phyloP scores from a whole-genome alignment of 37 sponge, comb jelly and placozoan species.

The Chondrilla cf. caribensis region DNA sequence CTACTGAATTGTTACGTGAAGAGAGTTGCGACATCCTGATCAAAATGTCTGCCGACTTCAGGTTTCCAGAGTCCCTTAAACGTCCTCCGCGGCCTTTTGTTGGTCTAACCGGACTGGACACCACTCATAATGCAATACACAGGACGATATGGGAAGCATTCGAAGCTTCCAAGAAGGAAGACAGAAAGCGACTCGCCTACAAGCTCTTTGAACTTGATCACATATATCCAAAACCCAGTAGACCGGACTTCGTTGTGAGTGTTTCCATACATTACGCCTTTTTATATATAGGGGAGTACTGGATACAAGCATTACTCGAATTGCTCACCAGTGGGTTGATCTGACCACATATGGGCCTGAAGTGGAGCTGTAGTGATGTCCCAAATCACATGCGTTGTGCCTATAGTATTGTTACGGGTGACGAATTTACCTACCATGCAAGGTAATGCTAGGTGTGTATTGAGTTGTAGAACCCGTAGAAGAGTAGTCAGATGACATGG shows the following conservation, averaged over 20 bases:
- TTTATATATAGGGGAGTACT: background rate
- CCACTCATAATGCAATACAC: slow-evolving; percentile 81
- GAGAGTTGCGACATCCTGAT: background rate
- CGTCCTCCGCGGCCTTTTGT: slow-evolving; percentile 54
- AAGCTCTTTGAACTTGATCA: slow-evolving; percentile 49
- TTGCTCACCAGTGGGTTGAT: background rate
- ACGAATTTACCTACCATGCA: too few species aligned
- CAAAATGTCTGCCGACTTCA: slow-evolving; percentile 39
- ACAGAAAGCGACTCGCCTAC: slow-evolving; percentile 48
- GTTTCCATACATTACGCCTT: background rate
- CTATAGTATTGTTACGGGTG: too few species aligned
- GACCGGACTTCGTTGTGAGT: background rate
- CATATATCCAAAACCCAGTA: slow-evolving; percentile 42
- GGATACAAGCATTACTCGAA: background rate
- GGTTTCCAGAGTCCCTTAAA: slow-evolving; percentile 69
- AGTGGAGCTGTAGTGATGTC: too few species aligned
- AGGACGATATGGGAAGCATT: slow-evolving; percentile 83
- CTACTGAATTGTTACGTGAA: too few species aligned
- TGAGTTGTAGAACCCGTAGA: too few species aligned
- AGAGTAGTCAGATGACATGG: too few species aligned
- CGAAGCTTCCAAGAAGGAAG: slow-evolving; percentile 45
- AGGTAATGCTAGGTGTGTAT: too few species aligned
- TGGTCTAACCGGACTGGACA: slow-evolving; percentile 79
- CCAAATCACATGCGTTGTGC: too few species aligned
- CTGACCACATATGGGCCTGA: too few species aligned